phyloP scores from a whole-genome alignment of 2,888 invertebrate species.

The Cerastis rubricosa region DNA sequence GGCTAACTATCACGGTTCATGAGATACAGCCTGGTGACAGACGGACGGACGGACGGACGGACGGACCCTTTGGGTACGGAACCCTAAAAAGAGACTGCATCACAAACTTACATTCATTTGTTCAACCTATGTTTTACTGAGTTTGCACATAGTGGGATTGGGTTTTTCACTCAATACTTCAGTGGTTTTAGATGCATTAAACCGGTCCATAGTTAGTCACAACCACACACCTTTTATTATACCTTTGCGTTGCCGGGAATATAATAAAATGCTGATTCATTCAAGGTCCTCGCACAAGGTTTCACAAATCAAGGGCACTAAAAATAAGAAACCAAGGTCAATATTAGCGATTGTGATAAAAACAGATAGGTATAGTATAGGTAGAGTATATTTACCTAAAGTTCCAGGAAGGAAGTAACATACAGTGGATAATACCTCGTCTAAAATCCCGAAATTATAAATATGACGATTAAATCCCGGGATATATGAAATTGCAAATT shows the following conservation, averaged over 20 bases:
- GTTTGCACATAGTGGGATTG: conserved; percentile 9
- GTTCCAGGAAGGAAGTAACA: no score
- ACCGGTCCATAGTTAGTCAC: conserved; percentile 4
- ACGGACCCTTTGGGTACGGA: no score
- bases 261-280: conserved; percentile 41
- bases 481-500: no score
- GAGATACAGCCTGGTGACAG: no score
- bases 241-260: conserved; percentile 27
- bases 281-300: conserved; percentile 42
- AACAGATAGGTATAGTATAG: no score
- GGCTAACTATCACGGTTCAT: no score
- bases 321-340: conserved; percentile 25
- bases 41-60: no score
- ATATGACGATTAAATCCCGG: no score
- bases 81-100: no score
- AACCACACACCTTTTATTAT: conserved; percentile 27
- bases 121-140: neutral
- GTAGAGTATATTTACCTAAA: no score
- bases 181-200: conserved; percentile 15
- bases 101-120: neutral
- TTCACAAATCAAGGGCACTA: conserved; percentile 47
- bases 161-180: conserved; percentile 23
- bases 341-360: neutral
- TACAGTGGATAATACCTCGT: no score
- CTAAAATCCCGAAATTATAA: no score